A percentile compares a stretch with the other conserved stretches of the same genome.
phyloP scores from a whole-genome alignment of 2,888 invertebrate species.

The Mesorhabditis spiculigera region DNA sequence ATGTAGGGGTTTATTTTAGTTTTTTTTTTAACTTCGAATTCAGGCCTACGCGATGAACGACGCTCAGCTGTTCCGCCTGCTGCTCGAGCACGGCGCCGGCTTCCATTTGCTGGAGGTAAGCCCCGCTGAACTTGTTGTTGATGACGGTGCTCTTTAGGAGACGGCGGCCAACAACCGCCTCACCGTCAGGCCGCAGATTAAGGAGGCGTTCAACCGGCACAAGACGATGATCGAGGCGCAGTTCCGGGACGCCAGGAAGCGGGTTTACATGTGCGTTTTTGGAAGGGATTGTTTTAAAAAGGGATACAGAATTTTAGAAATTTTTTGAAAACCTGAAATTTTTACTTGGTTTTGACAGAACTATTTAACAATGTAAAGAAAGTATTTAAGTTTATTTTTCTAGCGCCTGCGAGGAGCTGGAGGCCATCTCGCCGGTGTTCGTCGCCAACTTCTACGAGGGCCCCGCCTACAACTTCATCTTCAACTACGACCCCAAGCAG shows the following conservation, averaged over 20 bases:
- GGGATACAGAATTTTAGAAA: no score
- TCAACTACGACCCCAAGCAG: not conserved
- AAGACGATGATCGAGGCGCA: not conserved
- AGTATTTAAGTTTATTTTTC: not conserved
- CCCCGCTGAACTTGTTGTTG: not conserved
- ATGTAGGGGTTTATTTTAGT: not conserved
- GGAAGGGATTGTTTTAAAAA: no score
- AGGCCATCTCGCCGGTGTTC: not conserved
- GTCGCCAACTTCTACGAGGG: conserved; percentile 6
- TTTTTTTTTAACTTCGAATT: not conserved
- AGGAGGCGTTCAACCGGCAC: not conserved
- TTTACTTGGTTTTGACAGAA: no score
- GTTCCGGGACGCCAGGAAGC: not conserved
- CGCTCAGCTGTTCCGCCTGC: not conserved
- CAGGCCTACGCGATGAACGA: not conserved
- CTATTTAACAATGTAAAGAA: no score
- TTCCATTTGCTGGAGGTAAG: not conserved
- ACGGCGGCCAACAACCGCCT: not conserved
- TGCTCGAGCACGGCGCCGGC: not conserved
- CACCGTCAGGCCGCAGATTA: not conserved
- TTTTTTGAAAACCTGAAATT: no score
- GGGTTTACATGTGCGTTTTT: not conserved
- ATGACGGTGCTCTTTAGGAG: not conserved
- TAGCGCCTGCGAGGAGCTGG: not conserved
- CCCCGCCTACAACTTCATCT: not conserved